Conservation (phyloP, 37 sponge, comb jelly and placozoan genomes). For the Aplysina aerophoba region DNA sequence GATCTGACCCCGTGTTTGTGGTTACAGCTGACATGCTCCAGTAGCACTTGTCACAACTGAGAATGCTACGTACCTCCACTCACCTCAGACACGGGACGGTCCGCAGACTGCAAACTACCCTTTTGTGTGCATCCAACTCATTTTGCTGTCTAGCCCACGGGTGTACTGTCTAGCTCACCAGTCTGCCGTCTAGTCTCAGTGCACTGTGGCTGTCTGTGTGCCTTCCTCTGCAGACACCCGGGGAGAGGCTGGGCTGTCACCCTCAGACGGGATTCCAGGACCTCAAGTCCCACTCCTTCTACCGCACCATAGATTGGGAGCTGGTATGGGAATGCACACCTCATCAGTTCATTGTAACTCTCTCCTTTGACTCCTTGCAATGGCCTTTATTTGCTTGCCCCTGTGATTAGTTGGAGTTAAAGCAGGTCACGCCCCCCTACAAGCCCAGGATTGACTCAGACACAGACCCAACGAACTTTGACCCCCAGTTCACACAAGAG, state of each 20-base stretch:
- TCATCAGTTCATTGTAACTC: neutral
- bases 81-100: no score
- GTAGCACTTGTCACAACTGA: no score
- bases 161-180: no score
- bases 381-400: neutral
- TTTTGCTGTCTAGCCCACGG: no score
- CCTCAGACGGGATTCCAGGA: slow-evolving; percentile 87
- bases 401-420: slow-evolving; percentile 57
- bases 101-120: no score
- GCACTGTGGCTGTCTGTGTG: no score
- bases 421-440: slow-evolving; percentile 94
- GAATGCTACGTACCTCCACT: no score
- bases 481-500: slow-evolving; percentile 90
- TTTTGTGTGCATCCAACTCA: no score
- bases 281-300: slow-evolving; percentile 87
- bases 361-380: neutral
- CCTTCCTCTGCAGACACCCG: slow-evolving; percentile 58
- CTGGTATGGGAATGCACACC: slow-evolving; percentile 50
- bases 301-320: slow-evolving; percentile 95
- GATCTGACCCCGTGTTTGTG: no score
- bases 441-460: slow-evolving; percentile 84
- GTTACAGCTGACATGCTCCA: no score
- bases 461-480: slow-evolving; percentile 92
- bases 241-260: slow-evolving; percentile 90
- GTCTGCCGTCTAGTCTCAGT: no score